Percentiles rank a stretch among this genome's conserved stretches.
These are phyloP conservation scores for Ellobium chinense DNA, from an alignment of 2,888 invertebrate species.

Conservation along the genomic window DNA sequence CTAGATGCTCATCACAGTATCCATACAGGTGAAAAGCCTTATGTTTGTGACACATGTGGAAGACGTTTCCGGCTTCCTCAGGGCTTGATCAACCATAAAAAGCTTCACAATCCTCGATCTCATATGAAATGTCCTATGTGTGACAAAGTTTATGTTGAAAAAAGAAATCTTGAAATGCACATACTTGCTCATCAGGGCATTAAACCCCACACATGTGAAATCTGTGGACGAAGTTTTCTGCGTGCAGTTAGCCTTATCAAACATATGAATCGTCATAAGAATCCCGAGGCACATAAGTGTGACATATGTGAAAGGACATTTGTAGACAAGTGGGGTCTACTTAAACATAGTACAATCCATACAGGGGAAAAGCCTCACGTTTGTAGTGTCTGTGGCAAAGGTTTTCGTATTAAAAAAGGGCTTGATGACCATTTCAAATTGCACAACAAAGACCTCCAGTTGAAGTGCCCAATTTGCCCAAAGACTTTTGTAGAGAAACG, in stretches of 20 bases:
- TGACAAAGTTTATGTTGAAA: slow-evolving; percentile 48
- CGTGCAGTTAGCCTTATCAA: slow-evolving; percentile 19
- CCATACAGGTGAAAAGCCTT: slow-evolving; percentile 45
- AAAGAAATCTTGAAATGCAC: slow-evolving; percentile 43
- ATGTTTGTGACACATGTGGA: slow-evolving; percentile 37
- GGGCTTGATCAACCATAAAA: slow-evolving; percentile 33
- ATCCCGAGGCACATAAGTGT: slow-evolving; percentile 31
- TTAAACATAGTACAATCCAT: slow-evolving; percentile 42
- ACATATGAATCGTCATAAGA: slow-evolving; percentile 32
- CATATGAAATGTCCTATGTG: slow-evolving; percentile 29
- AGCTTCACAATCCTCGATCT: slow-evolving; percentile 19
- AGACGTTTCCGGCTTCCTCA: slow-evolving; percentile 31
- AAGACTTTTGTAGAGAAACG: slow-evolving; percentile 45
- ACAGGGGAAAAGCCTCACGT: slow-evolving; percentile 45
- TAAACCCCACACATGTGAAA: slow-evolving; percentile 47
- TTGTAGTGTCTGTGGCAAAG: slow-evolving; percentile 31
- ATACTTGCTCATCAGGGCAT: slow-evolving; percentile 49
- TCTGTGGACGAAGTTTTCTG: slow-evolving; percentile 49
- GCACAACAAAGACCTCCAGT: slow-evolving; percentile 42
- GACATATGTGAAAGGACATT: slow-evolving; percentile 33
- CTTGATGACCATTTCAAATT: slow-evolving; percentile 43
- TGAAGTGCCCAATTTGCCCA: slow-evolving; percentile 37
- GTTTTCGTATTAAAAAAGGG: slow-evolving; percentile 41
- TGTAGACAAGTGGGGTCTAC: slow-evolving; percentile 45
- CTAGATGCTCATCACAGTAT: slow-evolving; percentile 34